Percentiles rank a stretch among this genome's conserved stretches.
Conservation (phyloP, 2,113 vertebrate species). For the Pitta sordida region DNA sequence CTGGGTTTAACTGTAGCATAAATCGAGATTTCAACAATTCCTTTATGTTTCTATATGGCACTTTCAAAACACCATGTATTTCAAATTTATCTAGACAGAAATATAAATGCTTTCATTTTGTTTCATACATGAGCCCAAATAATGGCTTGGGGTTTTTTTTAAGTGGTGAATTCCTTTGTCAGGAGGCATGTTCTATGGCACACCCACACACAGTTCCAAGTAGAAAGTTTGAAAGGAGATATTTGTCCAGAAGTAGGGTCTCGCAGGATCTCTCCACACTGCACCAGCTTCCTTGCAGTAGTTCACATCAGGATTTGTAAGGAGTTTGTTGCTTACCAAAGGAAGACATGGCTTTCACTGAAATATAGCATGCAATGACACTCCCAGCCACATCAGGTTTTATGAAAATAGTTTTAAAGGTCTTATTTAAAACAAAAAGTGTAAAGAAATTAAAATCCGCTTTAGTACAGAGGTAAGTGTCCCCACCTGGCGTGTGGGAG, state of each 20-base stretch:
- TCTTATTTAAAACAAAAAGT: background rate
- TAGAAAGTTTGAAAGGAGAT: background rate
- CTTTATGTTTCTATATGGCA: background rate
- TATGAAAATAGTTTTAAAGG: background rate
- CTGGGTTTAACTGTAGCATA: conserved; percentile 2
- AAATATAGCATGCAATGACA: background rate
- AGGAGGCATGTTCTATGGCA: background rate
- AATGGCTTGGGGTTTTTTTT: background rate
- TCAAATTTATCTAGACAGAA: conserved; percentile 3
- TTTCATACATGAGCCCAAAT: background rate
- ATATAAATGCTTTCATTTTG: background rate
- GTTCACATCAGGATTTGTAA: background rate
- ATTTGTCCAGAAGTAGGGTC: background rate
- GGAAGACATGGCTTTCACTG: background rate
- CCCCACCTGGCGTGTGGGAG: too few species aligned
- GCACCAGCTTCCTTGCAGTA: background rate
- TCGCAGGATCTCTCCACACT: background rate
- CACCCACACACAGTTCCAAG: background rate
- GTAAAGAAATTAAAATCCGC: too few species aligned
- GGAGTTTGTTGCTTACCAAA: background rate
- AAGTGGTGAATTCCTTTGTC: background rate
- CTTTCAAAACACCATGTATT: background rate
- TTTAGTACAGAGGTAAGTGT: too few species aligned
- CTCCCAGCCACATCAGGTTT: background rate
- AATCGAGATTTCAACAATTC: conserved; percentile 23